Base-by-base conservation (phyloP, 2,888 invertebrate species). In the Agrotis puta region DNA sequence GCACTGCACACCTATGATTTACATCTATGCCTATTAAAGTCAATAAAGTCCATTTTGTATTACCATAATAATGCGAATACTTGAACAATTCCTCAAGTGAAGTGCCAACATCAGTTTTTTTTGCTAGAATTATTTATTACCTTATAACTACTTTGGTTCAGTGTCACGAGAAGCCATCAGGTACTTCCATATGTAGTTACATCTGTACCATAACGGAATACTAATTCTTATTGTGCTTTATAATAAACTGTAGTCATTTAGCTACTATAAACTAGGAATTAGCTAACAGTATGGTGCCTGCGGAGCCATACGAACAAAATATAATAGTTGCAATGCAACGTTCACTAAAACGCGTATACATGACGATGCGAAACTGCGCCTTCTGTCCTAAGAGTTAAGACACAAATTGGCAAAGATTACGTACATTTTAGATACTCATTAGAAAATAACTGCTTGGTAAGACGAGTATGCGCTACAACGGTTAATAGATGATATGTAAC, bases 271-370 rank as follows among this genome's bases (percentile, higher is more conserved):
- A 58, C 81, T 85, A 86, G 71, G 51, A 85, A 82, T 82, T 86
- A 86, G 75, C 86, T 86, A 86, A 85, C 86, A 85, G 58, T 70
- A 76, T 72, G 74, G 80, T 74, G 53, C 81, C 84, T 83, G 75
- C 16, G 77, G 84, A 67, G 73, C 75, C 83, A 79, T 74, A 81
- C 77, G 47, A 64, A 77, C 62, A 77, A 75, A 77, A 65, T 48
- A 54, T 70, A 72, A 66, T 33, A 67, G 68, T 84, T 79, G 80
- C 81, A 48, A 59, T 62, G 71, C 83, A 82, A 84, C 78, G 22
- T 74, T 63, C 50, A 66, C 51, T 64, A 71, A 62, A 64, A 56
- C 45, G 64, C 81, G 81, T 83, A 83, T 85, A 83, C 83, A 64
- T 70, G 59, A 59, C 64, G 54, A 74, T 69, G 62, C 58, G 59